A percentile compares a stretch with the other conserved stretches of the same genome.
These are phyloP conservation scores for Patiria pectinifera DNA, from an alignment of 53 echinoderm and acorn worm species.

Conservation along the genomic window DNA sequence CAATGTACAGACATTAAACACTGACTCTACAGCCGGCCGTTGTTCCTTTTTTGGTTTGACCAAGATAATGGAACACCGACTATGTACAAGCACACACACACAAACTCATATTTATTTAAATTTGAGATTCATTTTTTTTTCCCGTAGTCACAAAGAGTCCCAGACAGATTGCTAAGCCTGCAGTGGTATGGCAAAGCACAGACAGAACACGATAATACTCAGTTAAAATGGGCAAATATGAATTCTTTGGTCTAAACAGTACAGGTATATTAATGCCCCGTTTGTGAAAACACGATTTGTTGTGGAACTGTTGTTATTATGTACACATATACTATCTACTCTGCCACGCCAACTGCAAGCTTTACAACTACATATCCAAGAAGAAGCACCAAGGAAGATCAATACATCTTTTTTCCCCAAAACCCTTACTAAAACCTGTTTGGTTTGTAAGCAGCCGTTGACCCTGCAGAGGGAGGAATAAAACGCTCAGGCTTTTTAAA, in stretches of 20 bases:
- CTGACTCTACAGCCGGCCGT: neutral
- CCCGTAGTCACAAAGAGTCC: neutral
- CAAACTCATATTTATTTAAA: neutral
- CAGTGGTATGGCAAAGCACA: neutral
- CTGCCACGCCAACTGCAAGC: neutral
- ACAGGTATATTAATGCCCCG: too few relatives aligned
- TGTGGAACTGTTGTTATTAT: too few relatives aligned
- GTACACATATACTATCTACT: neutral
- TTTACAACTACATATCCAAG: neutral
- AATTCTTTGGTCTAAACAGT: neutral
- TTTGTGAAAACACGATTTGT: too few relatives aligned
- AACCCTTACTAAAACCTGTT: neutral
- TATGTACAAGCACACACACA: neutral
- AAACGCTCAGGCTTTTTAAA: neutral
- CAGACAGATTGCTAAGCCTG: neutral
- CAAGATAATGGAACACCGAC: neutral
- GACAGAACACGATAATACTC: neutral
- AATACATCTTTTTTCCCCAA: neutral
- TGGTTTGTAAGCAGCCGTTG: conserved; percentile 2
- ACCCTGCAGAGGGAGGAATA: conserved; percentile 26
- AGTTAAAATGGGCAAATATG: neutral
- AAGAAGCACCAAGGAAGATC: neutral
- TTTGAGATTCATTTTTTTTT: neutral
- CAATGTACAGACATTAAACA: neutral
- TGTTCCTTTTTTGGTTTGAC: conserved; percentile 39